These are phyloP conservation scores for Setipinna tenuifilis DNA, from an alignment of 2,797 vertebrate genomes.

Conservation along the genomic window DNA sequence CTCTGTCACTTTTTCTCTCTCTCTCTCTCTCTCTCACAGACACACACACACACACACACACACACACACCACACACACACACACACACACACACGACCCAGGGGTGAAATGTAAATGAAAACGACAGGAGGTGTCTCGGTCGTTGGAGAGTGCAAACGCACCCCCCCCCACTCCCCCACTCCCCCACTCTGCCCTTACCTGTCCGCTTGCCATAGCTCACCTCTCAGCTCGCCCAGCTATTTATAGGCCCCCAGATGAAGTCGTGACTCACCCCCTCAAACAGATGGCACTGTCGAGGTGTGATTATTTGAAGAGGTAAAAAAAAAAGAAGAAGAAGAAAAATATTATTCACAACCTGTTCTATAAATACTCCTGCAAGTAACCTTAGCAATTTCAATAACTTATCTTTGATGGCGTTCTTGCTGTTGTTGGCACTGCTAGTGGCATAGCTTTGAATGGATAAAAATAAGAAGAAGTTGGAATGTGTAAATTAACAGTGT, in stretches of 20 bases:
- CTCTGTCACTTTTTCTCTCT: background rate
- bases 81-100: background rate
- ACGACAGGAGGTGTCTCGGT: background rate
- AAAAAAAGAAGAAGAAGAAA: background rate
- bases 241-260: conserved; percentile 2
- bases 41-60: conserved; percentile 5
- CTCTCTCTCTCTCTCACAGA: background rate
- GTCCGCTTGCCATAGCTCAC: conserved; percentile 34
- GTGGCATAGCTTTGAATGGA: background rate
- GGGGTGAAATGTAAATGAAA: conserved; percentile 20
- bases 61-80: conserved; percentile 16
- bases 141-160: background rate
- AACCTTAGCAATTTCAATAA: background rate
- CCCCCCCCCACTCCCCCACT: background rate
- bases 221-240: conserved; percentile 14
- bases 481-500: background rate
- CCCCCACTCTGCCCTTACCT: conserved; percentile 26
- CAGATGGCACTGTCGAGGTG: conserved; percentile 4
- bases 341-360: background rate
- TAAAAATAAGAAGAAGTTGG: background rate
- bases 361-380: conserved; percentile 15
- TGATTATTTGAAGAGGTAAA: background rate
- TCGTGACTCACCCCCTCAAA: conserved; percentile 21
- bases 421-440: background rate
- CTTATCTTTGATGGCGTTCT: background rate